Base-by-base conservation (phyloP, 2,113 vertebrate species). In the Chelonoidis abingdonii region DNA sequence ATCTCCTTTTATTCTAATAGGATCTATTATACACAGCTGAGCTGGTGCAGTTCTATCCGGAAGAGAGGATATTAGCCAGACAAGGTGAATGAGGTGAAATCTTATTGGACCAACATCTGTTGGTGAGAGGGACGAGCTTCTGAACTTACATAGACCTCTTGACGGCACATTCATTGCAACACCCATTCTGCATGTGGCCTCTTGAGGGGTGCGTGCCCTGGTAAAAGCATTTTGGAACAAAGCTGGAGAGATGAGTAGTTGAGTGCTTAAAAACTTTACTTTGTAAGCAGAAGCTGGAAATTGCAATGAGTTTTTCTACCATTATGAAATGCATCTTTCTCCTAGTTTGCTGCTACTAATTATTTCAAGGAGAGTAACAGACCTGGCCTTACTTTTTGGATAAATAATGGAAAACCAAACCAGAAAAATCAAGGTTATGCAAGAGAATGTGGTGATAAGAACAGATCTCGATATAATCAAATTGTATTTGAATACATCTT, bases 1-100 rank as follows among this genome's bases (percentile, higher is more conserved):
- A 5, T 3, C 47, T 54, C 47, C 56, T 17, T 6, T 50, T 1
- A 0, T n/a, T 27, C 29, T 10, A 69, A 54, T 52, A 0, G 44
- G 86, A 14, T 80, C 62, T 1, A 1, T 1, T 27, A 54, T 10
- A 35, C 41, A 4, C 84, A 72, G 59, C 50, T 13, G 54, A 12
- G 44, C 35, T 8, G 12, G 4, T 14, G 24, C 62, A 49, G 29
- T 12, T 12, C 27, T 13, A 65, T 72, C 49, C 13, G 13, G 27
- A 6, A 75, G 22, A 41, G 72, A 38, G 22, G 9, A 11, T 38
- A 41, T 24, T 41, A 24, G 72, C 72, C 72, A 25, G 72, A 75
- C n/a, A n/a, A 75, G 38, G 29, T 65, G 59, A 14, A 14, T 65
- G 59, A 65, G 59, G 31, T 65, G 35, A 35, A 35, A 65, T 65